Evolutionary conservation across 2,113 vertebrate genomes (phyloP), one percentile per base, ranked within the genome.

Genomic region (Tragelaphus strepsiceros): DNA sequence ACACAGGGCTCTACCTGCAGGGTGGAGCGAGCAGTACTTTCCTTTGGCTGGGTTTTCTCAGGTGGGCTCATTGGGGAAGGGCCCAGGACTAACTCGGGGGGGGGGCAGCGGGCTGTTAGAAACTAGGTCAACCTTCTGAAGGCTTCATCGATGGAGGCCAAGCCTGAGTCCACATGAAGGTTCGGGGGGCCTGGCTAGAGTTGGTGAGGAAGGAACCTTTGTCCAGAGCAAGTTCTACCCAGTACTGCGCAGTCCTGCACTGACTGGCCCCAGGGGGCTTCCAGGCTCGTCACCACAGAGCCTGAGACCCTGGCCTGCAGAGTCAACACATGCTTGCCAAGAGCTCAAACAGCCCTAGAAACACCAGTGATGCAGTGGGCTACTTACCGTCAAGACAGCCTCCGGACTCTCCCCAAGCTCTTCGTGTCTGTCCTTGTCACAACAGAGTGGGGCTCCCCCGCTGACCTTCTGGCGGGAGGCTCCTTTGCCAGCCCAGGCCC

Each of bases 51-150:
- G n/a, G 17, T 85, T 86, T 58, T 64, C 80, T 81, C 32, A 54
- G 39, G 22, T 11, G 0, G 28, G 61, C 61, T 30, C 2, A 1
- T 6, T 1, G 3, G 2, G 39, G 28, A 30, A 46, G 11, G 6
- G 58, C 30, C 82, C 64, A 56, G n/a, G 26, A 7, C 51, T 64
- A 19, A 53, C 26, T 26, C 17, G 6, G 67, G 84, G 6, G 67
- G 84, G 30, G 43, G 39, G 39, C 4, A 21, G 39, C 10, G 2
- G 77, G 43, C 56, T 80, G 26, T 39, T 26, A 21, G 24, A 58
- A 83, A 51, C 24, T 11, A 22, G 22, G 39, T 61, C 24, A 59
- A 30, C 30, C n/a, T 51, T 67, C 28, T 89, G 24, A 49, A 2
- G 16, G 43, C 32, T 28, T 62, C 7, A 21, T 3, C 17, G 30